These are phyloP conservation scores for Geotrupes spiniger DNA, from an alignment of 2,888 invertebrate species.

Conservation along the genomic window DNA sequence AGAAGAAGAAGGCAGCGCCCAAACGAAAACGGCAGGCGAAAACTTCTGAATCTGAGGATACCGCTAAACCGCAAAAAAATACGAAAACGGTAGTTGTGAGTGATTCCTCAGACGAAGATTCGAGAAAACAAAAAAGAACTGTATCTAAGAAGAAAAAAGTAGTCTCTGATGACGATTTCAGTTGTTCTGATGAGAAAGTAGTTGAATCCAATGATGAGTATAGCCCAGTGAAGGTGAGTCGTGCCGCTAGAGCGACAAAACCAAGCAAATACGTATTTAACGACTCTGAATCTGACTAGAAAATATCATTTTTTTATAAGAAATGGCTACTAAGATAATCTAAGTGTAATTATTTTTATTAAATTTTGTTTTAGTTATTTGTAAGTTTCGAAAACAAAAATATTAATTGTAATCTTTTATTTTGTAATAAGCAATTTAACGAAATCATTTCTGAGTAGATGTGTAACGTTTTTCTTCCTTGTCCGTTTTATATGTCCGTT, in stretches of 20 bases:
- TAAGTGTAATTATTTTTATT: too few relatives aligned
- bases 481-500: too few relatives aligned
- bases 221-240: conserved; percentile 29
- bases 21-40: conserved; percentile 1
- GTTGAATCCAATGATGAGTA: conserved; percentile 18
- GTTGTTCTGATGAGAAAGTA: conserved; percentile 26
- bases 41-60: conserved; percentile 1
- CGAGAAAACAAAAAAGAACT: conserved; percentile 23
- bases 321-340: too few relatives aligned
- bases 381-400: too few relatives aligned
- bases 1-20: background rate
- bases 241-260: conserved; percentile 38
- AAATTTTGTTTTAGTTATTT: background rate
- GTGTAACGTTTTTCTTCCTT: too few relatives aligned
- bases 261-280: conserved; percentile 47
- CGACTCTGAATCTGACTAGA: conserved; percentile 47
- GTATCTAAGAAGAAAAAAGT: conserved; percentile 29
- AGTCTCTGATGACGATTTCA: too few relatives aligned
- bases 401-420: too few relatives aligned
- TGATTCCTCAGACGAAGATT: conserved; percentile 23
- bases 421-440: too few relatives aligned
- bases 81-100: background rate
- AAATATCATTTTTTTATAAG: conserved; percentile 1
- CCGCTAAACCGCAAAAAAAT: background rate
- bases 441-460: too few relatives aligned